These are phyloP conservation scores for Pantherophis vulpinus DNA, from an alignment of 2,797 vertebrate genomes.

Conservation along the genomic window DNA sequence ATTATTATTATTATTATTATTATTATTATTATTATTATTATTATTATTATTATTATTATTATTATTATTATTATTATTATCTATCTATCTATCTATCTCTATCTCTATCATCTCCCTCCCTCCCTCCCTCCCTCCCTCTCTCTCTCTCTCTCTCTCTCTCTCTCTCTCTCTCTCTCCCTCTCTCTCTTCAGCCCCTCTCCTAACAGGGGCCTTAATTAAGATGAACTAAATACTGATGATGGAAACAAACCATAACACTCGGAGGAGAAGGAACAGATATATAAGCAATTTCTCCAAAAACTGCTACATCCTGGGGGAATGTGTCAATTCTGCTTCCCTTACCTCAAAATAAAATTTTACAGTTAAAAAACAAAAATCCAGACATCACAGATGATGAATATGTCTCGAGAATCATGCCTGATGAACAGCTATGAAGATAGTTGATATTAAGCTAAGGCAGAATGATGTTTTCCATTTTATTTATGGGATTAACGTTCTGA, in stretches of 20 bases:
- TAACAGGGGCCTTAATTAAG: background rate
- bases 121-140: rapidly evolving
- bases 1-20: too few relatives aligned
- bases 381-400: background rate
- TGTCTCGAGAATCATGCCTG: background rate
- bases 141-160: too few relatives aligned
- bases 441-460: background rate
- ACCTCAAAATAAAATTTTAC: background rate
- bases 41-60: too few relatives aligned
- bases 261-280: background rate
- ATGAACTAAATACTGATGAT: background rate
- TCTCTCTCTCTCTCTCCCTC: too few relatives aligned
- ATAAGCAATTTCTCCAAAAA: background rate
- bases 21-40: too few relatives aligned
- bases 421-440: background rate
- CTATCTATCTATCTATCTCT: too few relatives aligned
- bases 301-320: background rate
- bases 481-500: background rate
- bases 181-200: background rate
- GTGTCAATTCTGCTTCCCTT: background rate
- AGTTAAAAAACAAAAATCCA: background rate
- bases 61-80: too few relatives aligned
- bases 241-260: background rate
- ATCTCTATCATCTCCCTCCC: too few relatives aligned
- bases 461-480: background rate